These are phyloP conservation scores for Melipona bicolor DNA, from an alignment of 2,888 invertebrate genomes.

Conservation along the genomic window DNA sequence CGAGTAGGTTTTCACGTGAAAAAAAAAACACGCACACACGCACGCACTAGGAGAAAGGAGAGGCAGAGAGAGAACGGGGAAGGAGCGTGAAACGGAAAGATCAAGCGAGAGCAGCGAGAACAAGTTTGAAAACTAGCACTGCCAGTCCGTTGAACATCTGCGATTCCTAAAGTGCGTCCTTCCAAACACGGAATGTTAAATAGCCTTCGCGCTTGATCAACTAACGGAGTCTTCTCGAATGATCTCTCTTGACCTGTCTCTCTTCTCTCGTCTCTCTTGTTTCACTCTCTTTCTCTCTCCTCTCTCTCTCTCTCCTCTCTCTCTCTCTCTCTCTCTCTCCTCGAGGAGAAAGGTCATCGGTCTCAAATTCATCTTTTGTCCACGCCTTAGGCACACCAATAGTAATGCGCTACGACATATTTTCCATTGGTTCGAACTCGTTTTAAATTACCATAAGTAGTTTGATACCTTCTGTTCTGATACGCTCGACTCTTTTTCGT, in stretches of 20 bases:
- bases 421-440: constrained; percentile 44
- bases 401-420: constrained; percentile 51
- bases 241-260: constrained; percentile 66
- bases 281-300: constrained; percentile 24
- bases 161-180: constrained; percentile 68
- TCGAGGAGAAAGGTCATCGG: constrained; percentile 71
- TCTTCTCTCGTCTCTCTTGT: constrained; percentile 18
- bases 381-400: constrained; percentile 63
- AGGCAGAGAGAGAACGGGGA: constrained; percentile 27
- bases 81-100: constrained; percentile 54
- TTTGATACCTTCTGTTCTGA: constrained; percentile 32
- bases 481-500: constrained; percentile 33
- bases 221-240: constrained; percentile 70
- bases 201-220: constrained; percentile 70
- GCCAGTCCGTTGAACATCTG: constrained; percentile 68
- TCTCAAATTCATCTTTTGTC: constrained; percentile 72
- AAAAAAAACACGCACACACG: neutral
- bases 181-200: constrained; percentile 68
- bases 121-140: constrained; percentile 76
- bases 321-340: constrained; percentile 37
- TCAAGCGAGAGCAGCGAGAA: constrained; percentile 67
- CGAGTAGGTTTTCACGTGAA: constrained; percentile 36
- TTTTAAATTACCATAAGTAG: constrained; percentile 56
- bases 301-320: too few relatives aligned
- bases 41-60: constrained; percentile 1